Base-by-base conservation (phyloP, 64 coral and sea anemone genomes). In the Stichodactyla helianthus region DNA sequence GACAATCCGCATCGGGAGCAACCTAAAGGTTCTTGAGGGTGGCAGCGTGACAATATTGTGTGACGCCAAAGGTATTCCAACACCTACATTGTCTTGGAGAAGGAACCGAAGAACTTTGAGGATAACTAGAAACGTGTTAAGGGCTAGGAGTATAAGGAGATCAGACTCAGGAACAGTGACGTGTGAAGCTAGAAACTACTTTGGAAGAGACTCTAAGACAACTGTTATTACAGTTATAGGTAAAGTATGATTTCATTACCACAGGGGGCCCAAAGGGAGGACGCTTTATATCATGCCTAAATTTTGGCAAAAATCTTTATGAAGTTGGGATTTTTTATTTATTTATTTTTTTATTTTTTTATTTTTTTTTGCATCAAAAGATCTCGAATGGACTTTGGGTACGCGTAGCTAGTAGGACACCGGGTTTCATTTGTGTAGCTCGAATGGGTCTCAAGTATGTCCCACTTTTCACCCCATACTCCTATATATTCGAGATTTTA, bases 101-200 rank as follows among this genome's bases (percentile, higher is more conserved):
- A 91, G 86, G 44, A 79, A 92, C 84, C 82, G 81, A 19, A 59
- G 54, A 2, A 71, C 4, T 50, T 20, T 86, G 59, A 93, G 79
- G 8, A 25, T 87, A 9, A 67, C 88, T 80, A 82, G 86, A 20
- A 87, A 86, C 9, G 62, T 70, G 31, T 50, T 96, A 23, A 93
- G 52, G 13, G 28, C 92, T 6, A 93, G 82, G 7, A 28, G 88
- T 35, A 79, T 92, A 12, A 54, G 57, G 59, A 51, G 14, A 10
- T 26, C 74, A 6, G 94, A 93, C 61, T 79, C 87, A 50, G 94
- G 94, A 2, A 51, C 15, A 13, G 86, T 92, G n/a, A 77, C 27
- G 6, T 96, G 94, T 19, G 83, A 79, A 53, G 91, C 88, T 2
- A 90, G 79, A 10, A 96, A 96, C 53, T 92, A 93, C 76, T 87